phyloP scores from a whole-genome alignment of 2,797 vertebrate genomes.

The Melanotaenia pygmaea region DNA sequence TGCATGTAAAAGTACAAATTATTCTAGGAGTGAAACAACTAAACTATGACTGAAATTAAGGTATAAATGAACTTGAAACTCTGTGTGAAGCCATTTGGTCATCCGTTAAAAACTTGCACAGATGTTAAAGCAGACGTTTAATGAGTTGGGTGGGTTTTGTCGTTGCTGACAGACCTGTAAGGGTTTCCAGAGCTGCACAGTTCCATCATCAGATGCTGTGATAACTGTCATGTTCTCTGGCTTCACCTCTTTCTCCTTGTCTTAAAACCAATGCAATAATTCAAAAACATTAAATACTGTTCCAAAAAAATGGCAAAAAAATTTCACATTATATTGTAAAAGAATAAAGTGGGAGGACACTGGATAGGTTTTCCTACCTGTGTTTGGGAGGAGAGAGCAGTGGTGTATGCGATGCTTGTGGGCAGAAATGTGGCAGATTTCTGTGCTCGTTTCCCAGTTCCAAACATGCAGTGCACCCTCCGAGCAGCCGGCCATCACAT shows the following conservation, averaged over 20 bases:
- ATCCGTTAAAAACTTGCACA: background rate
- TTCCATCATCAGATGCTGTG: conserved; percentile 86
- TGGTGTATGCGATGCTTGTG: conserved; percentile 82
- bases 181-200: conserved; percentile 87
- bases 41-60: background rate
- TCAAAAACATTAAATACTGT: background rate
- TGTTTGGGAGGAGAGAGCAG: conserved; percentile 68
- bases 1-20: conserved; percentile 29
- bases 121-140: background rate
- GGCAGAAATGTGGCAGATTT: conserved; percentile 86
- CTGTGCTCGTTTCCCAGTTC: conserved; percentile 79
- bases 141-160: background rate
- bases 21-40: background rate
- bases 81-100: background rate
- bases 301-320: accelerated
- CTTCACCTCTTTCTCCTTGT: conserved; percentile 39
- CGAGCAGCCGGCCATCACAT: conserved; percentile 80
- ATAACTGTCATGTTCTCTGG: conserved; percentile 79
- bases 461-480: conserved; percentile 87
- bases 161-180: conserved; percentile 78
- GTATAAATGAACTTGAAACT: background rate
- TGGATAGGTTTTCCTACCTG: conserved; percentile 33
- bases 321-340: background rate
- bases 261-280: conserved; percentile 39
- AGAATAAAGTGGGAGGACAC: background rate